These are phyloP conservation scores for Drosophila meridionalis DNA, from an alignment of 2,888 invertebrate genomes.

Conservation along the genomic window DNA sequence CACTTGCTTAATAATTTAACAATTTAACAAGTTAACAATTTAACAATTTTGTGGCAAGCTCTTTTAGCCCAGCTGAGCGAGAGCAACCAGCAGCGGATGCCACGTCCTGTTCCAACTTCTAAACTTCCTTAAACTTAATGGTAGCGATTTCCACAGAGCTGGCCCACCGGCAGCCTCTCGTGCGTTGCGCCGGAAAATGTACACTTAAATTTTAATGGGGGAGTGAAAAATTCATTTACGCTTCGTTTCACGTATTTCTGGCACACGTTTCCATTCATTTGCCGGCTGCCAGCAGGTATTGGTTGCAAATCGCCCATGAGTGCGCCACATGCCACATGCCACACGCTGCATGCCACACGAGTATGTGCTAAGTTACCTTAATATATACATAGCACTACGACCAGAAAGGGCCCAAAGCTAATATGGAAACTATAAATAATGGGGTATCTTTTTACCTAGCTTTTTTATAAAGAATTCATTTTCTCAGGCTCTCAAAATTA, in stretches of 20 bases:
- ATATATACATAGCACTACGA: background rate
- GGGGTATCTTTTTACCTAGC: background rate
- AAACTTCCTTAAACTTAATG: constrained; percentile 72
- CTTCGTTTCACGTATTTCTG: constrained; percentile 73
- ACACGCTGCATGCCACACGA: background rate
- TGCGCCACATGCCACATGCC: background rate
- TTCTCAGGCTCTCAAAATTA: background rate
- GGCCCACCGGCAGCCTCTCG: constrained; percentile 49
- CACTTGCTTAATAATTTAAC: constrained; percentile 31
- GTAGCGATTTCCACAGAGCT: constrained; percentile 55
- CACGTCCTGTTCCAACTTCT: constrained; percentile 38
- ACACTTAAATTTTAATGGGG: constrained; percentile 81
- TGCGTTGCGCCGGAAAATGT: constrained; percentile 79
- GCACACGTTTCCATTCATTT: constrained; percentile 61
- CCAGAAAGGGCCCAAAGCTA: background rate
- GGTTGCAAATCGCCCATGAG: constrained; percentile 8
- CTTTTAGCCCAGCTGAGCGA: constrained; percentile 1
- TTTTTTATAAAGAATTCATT: background rate
- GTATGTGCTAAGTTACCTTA: constrained; percentile 4
- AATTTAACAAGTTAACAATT: constrained; percentile 5
- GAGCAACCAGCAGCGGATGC: constrained; percentile 13
- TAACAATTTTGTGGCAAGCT: constrained; percentile 31
- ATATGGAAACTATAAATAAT: background rate
- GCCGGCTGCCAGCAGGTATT: constrained; percentile 9
- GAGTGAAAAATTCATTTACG: constrained; percentile 82